Conservation (phyloP, 2,113 vertebrate genomes). For the Chionis minor region DNA sequence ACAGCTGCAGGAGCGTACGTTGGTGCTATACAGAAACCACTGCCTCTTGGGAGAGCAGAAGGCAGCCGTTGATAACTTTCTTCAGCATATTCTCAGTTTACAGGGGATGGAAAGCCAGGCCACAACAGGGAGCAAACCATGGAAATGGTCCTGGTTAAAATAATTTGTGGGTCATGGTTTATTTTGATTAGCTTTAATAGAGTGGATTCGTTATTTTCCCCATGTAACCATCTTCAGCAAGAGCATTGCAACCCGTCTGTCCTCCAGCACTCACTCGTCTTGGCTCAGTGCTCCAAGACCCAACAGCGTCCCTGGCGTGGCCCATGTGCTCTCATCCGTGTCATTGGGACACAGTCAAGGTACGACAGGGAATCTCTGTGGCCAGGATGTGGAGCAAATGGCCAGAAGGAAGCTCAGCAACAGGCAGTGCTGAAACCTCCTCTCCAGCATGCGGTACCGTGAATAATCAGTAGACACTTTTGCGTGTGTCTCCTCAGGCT, state of each 20-base stretch:
- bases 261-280: background rate
- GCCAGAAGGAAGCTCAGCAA: background rate
- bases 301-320: background rate
- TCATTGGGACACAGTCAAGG: constrained; percentile 40
- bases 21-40: constrained; percentile 43
- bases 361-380: constrained; percentile 51
- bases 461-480: background rate
- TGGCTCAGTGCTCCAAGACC: background rate
- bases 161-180: background rate
- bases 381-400: background rate
- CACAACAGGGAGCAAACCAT: background rate
- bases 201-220: background rate
- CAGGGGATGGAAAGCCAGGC: background rate
- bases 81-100: constrained; percentile 39
- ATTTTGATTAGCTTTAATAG: background rate
- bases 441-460: background rate
- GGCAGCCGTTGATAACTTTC: background rate
- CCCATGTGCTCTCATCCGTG: fast-evolving
- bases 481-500: background rate
- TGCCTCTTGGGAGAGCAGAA: constrained; percentile 3
- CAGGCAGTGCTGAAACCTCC: background rate
- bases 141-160: background rate
- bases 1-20: background rate
- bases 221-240: background rate
- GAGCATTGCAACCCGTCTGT: background rate